These are phyloP conservation scores for Polietes domitor DNA, from an alignment of 2,888 invertebrate species.

Conservation along the genomic window DNA sequence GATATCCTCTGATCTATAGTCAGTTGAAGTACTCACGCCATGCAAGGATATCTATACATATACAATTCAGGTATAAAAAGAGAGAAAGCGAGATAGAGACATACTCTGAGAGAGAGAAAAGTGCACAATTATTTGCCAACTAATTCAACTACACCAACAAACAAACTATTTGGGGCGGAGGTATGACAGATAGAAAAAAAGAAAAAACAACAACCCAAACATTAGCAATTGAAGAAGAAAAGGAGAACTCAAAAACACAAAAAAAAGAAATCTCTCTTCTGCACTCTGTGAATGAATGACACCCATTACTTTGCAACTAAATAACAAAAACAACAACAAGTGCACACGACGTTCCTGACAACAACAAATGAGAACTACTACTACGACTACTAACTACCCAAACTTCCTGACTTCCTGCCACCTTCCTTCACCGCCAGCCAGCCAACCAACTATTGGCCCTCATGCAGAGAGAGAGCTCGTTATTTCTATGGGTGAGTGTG, in stretches of 20 bases:
- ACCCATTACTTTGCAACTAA: slow-evolving; percentile 31
- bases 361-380: slow-evolving; percentile 3
- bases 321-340: background rate
- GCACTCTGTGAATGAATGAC: background rate
- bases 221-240: slow-evolving; percentile 13
- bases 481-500: slow-evolving; percentile 25
- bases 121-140: slow-evolving; percentile 34
- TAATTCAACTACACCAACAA: slow-evolving; percentile 26
- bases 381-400: slow-evolving; percentile 37
- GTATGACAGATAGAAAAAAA: slow-evolving; percentile 32
- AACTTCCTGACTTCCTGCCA: slow-evolving; percentile 46
- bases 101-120: too few species aligned
- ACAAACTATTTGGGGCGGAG: background rate
- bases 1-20: too few species aligned
- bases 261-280: background rate
- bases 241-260: background rate
- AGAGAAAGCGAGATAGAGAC: too few species aligned
- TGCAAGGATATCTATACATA: too few species aligned
- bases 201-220: background rate
- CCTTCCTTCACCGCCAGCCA: background rate
- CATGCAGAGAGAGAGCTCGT: background rate
- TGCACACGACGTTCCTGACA: background rate
- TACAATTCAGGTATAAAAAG: too few species aligned
- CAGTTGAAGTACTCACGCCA: too few species aligned
- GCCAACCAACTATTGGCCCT: background rate